A percentile compares a stretch with the other conserved stretches of the same genome.
phyloP scores from a whole-genome alignment of 2,888 invertebrate species.

The Heliconius ethilla region DNA sequence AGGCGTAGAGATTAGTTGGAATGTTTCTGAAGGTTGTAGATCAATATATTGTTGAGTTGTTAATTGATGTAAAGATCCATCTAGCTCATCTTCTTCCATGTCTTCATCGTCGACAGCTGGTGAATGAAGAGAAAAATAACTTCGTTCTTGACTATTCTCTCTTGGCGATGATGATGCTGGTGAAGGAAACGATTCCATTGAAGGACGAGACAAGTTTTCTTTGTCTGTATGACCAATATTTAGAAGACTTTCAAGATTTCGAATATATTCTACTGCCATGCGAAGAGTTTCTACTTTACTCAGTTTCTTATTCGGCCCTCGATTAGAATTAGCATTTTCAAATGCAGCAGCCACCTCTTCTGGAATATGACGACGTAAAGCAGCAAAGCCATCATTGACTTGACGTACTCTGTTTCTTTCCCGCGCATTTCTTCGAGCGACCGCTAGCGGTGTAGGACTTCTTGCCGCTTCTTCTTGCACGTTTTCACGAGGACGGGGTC shows the following conservation, averaged over 20 bases:
- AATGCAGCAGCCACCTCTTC: conserved; percentile 88
- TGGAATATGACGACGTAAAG: conserved; percentile 93
- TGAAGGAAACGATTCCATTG: conserved; percentile 78
- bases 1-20: conserved; percentile 83
- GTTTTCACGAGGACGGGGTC: conserved; percentile 68
- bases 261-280: conserved; percentile 95
- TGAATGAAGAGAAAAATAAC: conserved; percentile 72
- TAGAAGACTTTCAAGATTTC: conserved; percentile 88
- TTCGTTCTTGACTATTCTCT: conserved; percentile 80
- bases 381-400: conserved; percentile 95
- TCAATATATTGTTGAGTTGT: conserved; percentile 83
- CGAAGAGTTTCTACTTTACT: conserved; percentile 94
- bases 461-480: conserved; percentile 73
- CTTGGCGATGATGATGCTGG: conserved; percentile 78
- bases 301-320: conserved; percentile 88
- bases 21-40: conserved; percentile 83
- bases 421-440: conserved; percentile 94
- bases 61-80: conserved; percentile 70
- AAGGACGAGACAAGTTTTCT: conserved; percentile 68
- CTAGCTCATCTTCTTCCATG: conserved; percentile 73
- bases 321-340: conserved; percentile 84
- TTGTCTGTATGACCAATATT: conserved; percentile 84
- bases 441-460: conserved; percentile 89
- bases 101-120: conserved; percentile 76
- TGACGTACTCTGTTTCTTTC: conserved; percentile 96